A percentile compares a stretch with the other conserved stretches of the same genome.
Evolutionary conservation across 2,113 vertebrate genomes (phyloP).

Genomic region (Pungitius pungitius): DNA sequence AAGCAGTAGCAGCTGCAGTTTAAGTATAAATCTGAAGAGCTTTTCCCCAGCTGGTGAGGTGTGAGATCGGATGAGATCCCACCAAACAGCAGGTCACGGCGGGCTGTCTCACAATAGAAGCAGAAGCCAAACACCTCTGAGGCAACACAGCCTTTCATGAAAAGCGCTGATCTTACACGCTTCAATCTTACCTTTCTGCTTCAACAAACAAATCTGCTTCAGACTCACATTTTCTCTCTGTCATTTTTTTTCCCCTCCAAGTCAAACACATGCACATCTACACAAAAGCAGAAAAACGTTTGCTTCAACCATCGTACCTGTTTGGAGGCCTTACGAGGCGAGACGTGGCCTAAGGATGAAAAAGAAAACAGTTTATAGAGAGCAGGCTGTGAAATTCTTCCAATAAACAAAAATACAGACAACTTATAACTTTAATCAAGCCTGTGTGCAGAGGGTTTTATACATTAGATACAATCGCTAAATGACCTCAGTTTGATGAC

Average conservation of each 20-base stretch:
- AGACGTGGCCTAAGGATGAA: conserved; percentile 90
- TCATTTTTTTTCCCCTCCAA: not conserved
- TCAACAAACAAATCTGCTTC: conserved; percentile 25
- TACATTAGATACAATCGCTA: not conserved
- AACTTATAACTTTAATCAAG: not conserved
- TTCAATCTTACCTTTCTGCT: conserved; percentile 18
- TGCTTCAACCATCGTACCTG: conserved; percentile 82
- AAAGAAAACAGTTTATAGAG: conserved; percentile 54
- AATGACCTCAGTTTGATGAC: conserved; percentile 12
- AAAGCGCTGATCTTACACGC: conserved; percentile 22
- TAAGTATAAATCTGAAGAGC: conserved; percentile 13
- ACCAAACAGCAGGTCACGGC: conserved; percentile 47
- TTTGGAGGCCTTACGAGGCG: conserved; percentile 97
- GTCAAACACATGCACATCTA: not conserved
- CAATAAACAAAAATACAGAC: conserved; percentile 9
- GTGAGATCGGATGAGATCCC: conserved; percentile 46
- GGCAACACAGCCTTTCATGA: conserved; percentile 11
- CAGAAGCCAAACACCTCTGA: conserved; percentile 41
- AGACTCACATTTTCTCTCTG: conserved; percentile 2
- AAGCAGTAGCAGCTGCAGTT: conserved; percentile 41
- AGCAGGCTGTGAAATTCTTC: conserved; percentile 6
- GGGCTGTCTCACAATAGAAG: conserved; percentile 37
- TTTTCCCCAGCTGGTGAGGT: conserved; percentile 18
- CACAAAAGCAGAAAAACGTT: conserved; percentile 9
- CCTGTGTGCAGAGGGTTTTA: not conserved